Base-by-base conservation (phyloP, 2,888 invertebrate species). In the Spodoptera exigua region DNA sequence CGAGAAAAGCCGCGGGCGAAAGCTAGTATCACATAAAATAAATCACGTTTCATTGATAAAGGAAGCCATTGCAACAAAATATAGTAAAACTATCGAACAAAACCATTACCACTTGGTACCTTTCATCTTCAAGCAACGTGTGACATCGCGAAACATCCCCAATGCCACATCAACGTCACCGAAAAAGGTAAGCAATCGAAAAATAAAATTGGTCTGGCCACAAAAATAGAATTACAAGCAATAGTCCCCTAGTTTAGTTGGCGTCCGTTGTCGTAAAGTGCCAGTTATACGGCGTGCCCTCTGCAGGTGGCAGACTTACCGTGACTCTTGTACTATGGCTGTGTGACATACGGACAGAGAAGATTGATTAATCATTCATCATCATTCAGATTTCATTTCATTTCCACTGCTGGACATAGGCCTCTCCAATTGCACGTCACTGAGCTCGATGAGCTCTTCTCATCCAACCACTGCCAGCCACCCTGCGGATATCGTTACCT, bases 181-280 rank as follows among this genome's bases (percentile, higher is more conserved):
- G 21, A 10, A 37, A 41, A 61, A 34, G 53, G 44, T 56, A 17
- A 45, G 17, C 37, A 43, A 36, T 18, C 16, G 10, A 46, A 51
- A 63, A 54, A 43, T 54, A 59, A 51, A 58, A 54, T 51, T 39
- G 41, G 46, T 12, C 46, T 47, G 7, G 21, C 63, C 53, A 47
- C 70, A 52, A 35, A 61, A 66, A 55, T 55, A 41, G 48, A 69
- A 56, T 64, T 59, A 64, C 61, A 46, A 46, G 55, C 51, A 52
- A 71, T 56, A 37, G 41, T 32, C 47, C 14, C 14, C 45, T 48
- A 71, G 56, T 61, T 57, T 21, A 51, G 53, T 41, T 39, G 58
- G 58, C 53, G 52, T 44, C 54, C 40, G 16, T 36, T 18, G 32
- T 57, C 60, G 45, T 72, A 70, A 72, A 71, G 41, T 72, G 59